Percentiles rank a stretch among this genome's conserved stretches.
These are phyloP conservation scores for Condylostylus longicornis DNA, from an alignment of 1,140 invertebrate species.

Conservation along the genomic window DNA sequence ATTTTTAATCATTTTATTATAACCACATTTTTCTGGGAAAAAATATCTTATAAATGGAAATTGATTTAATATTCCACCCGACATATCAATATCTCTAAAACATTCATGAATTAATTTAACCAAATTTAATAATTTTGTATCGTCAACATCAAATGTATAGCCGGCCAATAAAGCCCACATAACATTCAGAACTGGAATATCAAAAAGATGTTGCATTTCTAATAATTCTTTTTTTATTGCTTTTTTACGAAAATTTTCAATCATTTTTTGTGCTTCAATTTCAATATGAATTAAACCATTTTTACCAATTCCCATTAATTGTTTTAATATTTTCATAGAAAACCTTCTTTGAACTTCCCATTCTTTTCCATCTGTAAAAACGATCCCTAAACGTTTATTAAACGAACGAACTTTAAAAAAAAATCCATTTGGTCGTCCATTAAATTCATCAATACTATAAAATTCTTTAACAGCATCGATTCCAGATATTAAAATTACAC, in stretches of 20 bases:
- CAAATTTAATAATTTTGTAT: conserved; percentile 40
- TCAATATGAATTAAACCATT: conserved; percentile 52
- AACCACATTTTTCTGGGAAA: conserved; percentile 49
- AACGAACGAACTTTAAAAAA: conserved; percentile 53
- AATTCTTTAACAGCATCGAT: neutral
- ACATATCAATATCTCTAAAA: conserved; percentile 49
- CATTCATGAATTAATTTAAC: conserved; percentile 45
- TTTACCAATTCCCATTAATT: conserved; percentile 62
- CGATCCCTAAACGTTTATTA: conserved; percentile 47
- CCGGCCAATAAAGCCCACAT: conserved; percentile 59
- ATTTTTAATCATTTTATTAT: conserved; percentile 43
- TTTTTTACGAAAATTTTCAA: conserved; percentile 32
- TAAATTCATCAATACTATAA: conserved; percentile 48
- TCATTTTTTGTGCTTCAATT: conserved; percentile 40
- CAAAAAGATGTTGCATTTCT: conserved; percentile 25
- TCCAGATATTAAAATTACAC: neutral
- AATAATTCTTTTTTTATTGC: too few species aligned
- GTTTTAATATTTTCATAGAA: conserved; percentile 48
- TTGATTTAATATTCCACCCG: conserved; percentile 48
- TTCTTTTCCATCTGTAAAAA: conserved; percentile 54
- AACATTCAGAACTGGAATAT: conserved; percentile 54
- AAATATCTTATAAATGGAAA: conserved; percentile 55
- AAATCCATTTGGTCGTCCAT: conserved; percentile 56
- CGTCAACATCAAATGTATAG: conserved; percentile 32
- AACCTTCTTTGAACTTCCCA: conserved; percentile 65